Base-by-base conservation (phyloP, 2,113 vertebrate species). In the Scomber japonicus region DNA sequence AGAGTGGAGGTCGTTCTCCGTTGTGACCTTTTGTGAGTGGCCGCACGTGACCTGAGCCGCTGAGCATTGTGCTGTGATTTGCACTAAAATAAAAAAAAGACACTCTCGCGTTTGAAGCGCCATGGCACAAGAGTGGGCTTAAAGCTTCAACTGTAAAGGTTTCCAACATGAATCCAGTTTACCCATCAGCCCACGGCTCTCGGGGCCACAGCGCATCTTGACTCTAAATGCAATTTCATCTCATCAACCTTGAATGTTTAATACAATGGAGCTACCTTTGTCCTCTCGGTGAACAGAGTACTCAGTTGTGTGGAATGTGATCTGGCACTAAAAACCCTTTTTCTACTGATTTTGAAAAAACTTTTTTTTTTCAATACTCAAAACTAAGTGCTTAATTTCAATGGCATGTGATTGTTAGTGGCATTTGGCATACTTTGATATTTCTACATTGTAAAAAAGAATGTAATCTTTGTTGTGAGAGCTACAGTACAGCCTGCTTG, bases 161-260 rank as follows among this genome's bases (percentile, higher is more conserved):
- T 71, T 92, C 70, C 71, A 85, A 84, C 46, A 51, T 56, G 63
- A 87, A 71, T 64, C 60, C 54, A 55, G 77, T 76, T 80, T 86
- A 62, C 61, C 78, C 75, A 61, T 59, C 46, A 73, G 66, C 71
- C 67, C 61, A 35, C 54, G n/a, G 54, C 80, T 85, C 65, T 71
- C 27, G 14, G 14, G 31, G 55, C 80, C 35, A 21, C 79, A 53
- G 31, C 10, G 64, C 78, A 61, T 87, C 64, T 70, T 71, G 73
- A 87, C 72, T 90, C 81, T 71, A 85, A 92, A 91, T 87, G 88
- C 79, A 87, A 89, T 90, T 90, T 89, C 74, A 84, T 84, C 86
- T 85, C 44, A 50, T 73, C 80, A 75, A 80, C 82, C 81, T 82
- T 93, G 70, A 88, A 93, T 85, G 73, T 91, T 92, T 92, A 83